Conservation (phyloP, 2,888 invertebrate species). For the Agonopterix arenella region DNA sequence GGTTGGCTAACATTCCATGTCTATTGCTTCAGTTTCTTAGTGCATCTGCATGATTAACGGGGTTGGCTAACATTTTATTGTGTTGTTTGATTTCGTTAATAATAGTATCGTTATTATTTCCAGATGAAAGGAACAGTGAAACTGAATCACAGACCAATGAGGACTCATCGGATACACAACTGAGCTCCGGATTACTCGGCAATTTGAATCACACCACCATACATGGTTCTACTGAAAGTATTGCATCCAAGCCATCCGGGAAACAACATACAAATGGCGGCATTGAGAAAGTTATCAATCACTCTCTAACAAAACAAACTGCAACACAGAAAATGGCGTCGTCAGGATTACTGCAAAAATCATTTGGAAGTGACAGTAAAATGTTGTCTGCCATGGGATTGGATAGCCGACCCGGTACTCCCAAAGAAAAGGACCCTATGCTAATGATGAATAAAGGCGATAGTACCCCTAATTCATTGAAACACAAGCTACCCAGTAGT, state of each 20-base stretch:
- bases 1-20: no score
- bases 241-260: constrained; percentile 67
- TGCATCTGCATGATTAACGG: no score
- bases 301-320: constrained; percentile 53
- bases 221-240: constrained; percentile 69
- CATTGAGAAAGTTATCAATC: constrained; percentile 56
- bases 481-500: constrained; percentile 68
- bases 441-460: constrained; percentile 54
- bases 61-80: no score
- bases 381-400: constrained; percentile 55
- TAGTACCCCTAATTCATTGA: constrained; percentile 57
- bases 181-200: constrained; percentile 61
- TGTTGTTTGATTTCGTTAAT: not conserved
- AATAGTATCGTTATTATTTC: constrained; percentile 22
- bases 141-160: constrained; percentile 91
- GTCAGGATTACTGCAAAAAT: constrained; percentile 59
- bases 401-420: constrained; percentile 66
- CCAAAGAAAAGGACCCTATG: constrained; percentile 63
- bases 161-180: constrained; percentile 83
- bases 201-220: constrained; percentile 66
- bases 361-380: constrained; percentile 59
- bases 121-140: constrained; percentile 91
- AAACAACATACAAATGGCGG: constrained; percentile 70
- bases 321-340: constrained; percentile 61
- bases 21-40: no score